These are phyloP conservation scores for Aphidius gifuensis DNA, from an alignment of 1,140 invertebrate species.

Conservation along the genomic window DNA sequence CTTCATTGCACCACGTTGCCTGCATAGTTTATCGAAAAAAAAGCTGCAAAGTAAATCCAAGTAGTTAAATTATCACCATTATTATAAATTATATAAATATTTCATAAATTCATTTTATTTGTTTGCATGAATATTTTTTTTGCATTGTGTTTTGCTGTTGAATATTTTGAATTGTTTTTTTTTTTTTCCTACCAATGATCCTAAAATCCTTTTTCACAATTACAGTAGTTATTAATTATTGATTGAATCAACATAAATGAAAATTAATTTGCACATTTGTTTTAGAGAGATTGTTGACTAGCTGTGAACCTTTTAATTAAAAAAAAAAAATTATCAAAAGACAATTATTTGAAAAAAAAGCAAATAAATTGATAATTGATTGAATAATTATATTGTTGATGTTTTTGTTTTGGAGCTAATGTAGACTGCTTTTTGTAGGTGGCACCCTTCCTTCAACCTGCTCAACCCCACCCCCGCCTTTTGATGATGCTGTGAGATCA, in stretches of 20 bases:
- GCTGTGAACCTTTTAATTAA: neutral
- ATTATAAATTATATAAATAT: conserved; percentile 8
- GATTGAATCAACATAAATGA: too few relatives aligned
- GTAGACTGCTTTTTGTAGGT: conserved; percentile 54
- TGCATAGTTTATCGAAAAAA: too few relatives aligned
- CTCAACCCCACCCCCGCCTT: conserved; percentile 84
- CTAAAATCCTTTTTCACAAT: too few relatives aligned
- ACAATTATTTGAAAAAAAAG: too few relatives aligned
- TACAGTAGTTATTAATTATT: too few relatives aligned
- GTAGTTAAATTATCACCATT: neutral
- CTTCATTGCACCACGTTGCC: too few relatives aligned
- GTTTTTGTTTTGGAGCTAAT: conserved; percentile 42
- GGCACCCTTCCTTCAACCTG: conserved; percentile 65
- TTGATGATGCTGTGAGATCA: conserved; percentile 71
- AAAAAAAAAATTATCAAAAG: neutral
- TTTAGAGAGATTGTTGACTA: neutral
- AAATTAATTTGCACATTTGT: too few relatives aligned
- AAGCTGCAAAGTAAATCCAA: too few relatives aligned
- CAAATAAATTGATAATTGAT: neutral
- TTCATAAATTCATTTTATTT: neutral
- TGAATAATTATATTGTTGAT: neutral
- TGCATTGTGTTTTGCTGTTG: neutral
- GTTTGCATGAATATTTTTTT: neutral
- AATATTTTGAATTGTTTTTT: too few relatives aligned
- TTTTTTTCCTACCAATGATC: too few relatives aligned